Evolutionary conservation across 37 sponge, comb jelly and placozoan species (phyloP).

Genomic region (Ephydatia muelleri): DNA sequence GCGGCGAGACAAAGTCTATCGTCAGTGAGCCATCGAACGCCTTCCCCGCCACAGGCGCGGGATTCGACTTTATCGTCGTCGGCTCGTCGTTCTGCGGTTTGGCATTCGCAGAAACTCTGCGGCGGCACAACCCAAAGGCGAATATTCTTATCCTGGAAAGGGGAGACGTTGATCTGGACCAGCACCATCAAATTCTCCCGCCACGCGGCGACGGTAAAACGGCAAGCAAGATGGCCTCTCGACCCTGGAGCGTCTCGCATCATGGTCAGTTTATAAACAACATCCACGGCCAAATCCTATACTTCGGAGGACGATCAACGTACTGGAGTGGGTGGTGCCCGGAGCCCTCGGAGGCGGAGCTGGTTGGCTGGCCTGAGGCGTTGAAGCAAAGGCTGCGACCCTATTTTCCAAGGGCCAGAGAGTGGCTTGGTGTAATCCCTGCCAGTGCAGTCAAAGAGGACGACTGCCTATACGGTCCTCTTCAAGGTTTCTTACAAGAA

Average conservation of each 20-base stretch:
- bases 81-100: constrained; percentile 50
- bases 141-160: constrained; percentile 51
- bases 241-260: constrained; percentile 37
- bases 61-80: constrained; percentile 48
- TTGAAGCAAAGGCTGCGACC: neutral
- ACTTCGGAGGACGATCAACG: constrained; percentile 49
- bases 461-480: no score
- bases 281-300: constrained; percentile 28
- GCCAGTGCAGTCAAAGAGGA: constrained; percentile 22
- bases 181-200: constrained; percentile 58
- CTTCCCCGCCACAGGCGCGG: neutral
- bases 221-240: constrained; percentile 1
- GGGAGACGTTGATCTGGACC: constrained; percentile 19
- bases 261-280: constrained; percentile 36
- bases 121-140: constrained; percentile 37
- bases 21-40: neutral
- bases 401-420: constrained; percentile 17
- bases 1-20: neutral
- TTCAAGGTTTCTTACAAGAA: neutral
- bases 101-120: constrained; percentile 7
- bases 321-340: constrained; percentile 61
- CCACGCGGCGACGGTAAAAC: neutral
- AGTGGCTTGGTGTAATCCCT: constrained; percentile 24
- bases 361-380: constrained; percentile 43
- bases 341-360: constrained; percentile 39